These are phyloP conservation scores for Chironomus tepperi DNA, from an alignment of 1,140 invertebrate species.

Conservation along the genomic window DNA sequence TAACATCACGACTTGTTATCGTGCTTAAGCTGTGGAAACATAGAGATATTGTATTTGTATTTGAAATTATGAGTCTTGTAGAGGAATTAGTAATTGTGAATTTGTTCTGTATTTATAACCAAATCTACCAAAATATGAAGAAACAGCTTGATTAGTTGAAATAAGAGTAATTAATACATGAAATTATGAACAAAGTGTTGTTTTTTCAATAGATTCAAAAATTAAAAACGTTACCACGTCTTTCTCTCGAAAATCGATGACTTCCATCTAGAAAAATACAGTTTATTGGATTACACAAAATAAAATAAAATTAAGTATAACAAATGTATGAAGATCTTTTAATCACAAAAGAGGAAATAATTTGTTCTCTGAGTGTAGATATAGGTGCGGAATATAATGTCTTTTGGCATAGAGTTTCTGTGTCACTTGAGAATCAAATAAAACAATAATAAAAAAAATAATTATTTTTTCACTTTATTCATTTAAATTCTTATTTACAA, in stretches of 20 bases:
- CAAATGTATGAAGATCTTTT: not conserved
- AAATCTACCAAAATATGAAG: not conserved
- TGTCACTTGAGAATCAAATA: not conserved
- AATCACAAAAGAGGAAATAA: not conserved
- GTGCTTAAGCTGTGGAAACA: not conserved
- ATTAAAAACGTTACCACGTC: constrained; percentile 19
- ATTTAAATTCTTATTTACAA: too few relatives aligned
- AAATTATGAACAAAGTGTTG: not conserved
- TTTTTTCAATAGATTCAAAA: not conserved
- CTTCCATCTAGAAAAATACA: constrained; percentile 4
- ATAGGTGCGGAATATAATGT: not conserved
- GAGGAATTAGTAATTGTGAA: not conserved
- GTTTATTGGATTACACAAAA: not conserved
- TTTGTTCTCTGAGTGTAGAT: not conserved
- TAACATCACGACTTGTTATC: not conserved
- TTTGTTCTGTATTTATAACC: not conserved
- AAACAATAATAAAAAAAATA: not conserved
- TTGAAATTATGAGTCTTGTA: not conserved
- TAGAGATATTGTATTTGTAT: not conserved
- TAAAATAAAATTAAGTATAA: not conserved
- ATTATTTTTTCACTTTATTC: too few relatives aligned
- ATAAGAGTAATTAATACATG: not conserved
- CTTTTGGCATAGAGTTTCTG: not conserved
- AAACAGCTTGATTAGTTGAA: not conserved
- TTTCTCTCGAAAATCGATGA: not conserved